Evolutionary conservation across 2,113 vertebrate genomes (phyloP).

Genomic region (Pituophis catenifer): DNA sequence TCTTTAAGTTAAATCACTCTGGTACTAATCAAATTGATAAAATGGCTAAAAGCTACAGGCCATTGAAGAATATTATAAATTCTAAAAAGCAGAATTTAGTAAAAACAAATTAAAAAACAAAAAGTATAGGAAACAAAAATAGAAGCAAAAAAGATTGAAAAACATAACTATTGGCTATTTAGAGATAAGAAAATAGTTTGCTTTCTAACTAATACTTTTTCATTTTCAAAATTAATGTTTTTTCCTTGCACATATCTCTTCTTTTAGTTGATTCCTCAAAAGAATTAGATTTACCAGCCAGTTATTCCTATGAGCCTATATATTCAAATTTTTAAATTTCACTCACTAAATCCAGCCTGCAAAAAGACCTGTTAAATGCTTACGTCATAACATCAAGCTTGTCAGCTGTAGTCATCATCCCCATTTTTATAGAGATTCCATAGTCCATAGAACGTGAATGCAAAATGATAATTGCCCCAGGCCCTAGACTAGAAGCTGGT

Average conservation of each 20-base stretch:
- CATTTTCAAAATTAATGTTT: slow-evolving; percentile 12
- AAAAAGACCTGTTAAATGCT: background rate
- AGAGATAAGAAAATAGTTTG: slow-evolving; percentile 10
- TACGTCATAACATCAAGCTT: background rate
- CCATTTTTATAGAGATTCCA: background rate
- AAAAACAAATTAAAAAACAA: slow-evolving; percentile 37
- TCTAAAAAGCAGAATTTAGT: background rate
- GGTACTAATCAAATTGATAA: slow-evolving; percentile 10
- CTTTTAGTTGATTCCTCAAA: background rate
- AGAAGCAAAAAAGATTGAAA: slow-evolving; percentile 46
- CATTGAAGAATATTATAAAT: slow-evolving; percentile 42
- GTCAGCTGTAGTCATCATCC: background rate
- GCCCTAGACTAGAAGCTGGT: no score
- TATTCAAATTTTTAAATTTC: background rate
- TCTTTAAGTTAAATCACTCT: background rate
- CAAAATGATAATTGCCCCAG: background rate
- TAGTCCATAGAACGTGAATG: background rate
- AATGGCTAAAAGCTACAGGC: slow-evolving; percentile 41
- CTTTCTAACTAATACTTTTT: background rate
- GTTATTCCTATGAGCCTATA: slow-evolving; percentile 1
- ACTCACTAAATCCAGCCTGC: background rate
- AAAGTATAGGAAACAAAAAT: background rate
- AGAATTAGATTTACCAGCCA: background rate
- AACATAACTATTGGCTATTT: slow-evolving; percentile 22
- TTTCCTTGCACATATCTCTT: background rate